phyloP scores from a whole-genome alignment of 2,797 vertebrate species.

The Champsocephalus gunnari region DNA sequence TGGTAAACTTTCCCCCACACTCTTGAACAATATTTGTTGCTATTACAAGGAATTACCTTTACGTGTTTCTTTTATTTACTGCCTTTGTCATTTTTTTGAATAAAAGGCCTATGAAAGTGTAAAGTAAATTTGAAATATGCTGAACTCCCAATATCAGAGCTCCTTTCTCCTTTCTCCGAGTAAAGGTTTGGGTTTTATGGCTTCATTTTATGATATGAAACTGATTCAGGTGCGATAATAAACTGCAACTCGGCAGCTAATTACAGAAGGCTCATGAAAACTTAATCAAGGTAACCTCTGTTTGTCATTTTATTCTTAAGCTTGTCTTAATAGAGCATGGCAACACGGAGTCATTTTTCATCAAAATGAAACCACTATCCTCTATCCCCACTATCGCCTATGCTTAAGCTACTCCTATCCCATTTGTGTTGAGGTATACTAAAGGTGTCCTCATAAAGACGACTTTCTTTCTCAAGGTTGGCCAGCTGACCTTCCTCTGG shows the following conservation, averaged over 20 bases:
- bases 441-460: slow-evolving; percentile 52
- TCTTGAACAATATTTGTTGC: slow-evolving; percentile 3
- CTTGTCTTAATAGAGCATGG: slow-evolving; percentile 13
- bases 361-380: slow-evolving; percentile 17
- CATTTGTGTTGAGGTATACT: slow-evolving; percentile 58
- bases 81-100: slow-evolving; percentile 9
- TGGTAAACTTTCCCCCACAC: slow-evolving; percentile 2
- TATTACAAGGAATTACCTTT: background rate
- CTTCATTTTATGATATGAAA: slow-evolving; percentile 22
- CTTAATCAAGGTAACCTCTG: slow-evolving; percentile 23
- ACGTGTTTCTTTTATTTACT: background rate
- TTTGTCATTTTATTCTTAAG: slow-evolving; percentile 18
- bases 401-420: slow-evolving; percentile 18
- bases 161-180: slow-evolving; percentile 17
- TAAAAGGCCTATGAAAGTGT: slow-evolving; percentile 11
- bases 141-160: slow-evolving; percentile 16
- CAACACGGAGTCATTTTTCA: slow-evolving; percentile 19
- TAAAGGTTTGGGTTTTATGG: slow-evolving; percentile 24
- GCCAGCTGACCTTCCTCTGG: slow-evolving; percentile 67
- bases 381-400: background rate
- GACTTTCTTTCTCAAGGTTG: slow-evolving; percentile 77
- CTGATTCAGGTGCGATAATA: slow-evolving; percentile 20
- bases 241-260: slow-evolving; percentile 26
- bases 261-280: slow-evolving; percentile 34
- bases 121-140: background rate